Evolutionary conservation across 1,140 invertebrate species (phyloP), one percentile per base, ranked within the genome.

Genomic region (Drosophila murphyi): DNA sequence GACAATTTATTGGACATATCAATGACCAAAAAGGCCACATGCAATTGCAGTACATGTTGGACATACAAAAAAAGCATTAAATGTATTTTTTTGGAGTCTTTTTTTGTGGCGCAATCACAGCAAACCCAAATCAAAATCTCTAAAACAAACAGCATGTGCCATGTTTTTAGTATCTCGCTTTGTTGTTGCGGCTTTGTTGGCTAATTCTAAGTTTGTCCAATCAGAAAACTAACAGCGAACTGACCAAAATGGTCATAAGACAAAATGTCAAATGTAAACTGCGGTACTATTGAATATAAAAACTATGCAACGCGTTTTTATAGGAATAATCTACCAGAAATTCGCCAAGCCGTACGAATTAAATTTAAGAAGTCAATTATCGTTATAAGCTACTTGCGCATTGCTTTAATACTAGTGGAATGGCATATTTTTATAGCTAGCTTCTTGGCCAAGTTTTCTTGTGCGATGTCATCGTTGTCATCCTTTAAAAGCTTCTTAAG

Each of bases 1-100:
- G 82, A 87, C 82, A 86, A 86, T 86, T 86, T 86, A 86, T 86
- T 86, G 75, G 70, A 86, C 78, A 74, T 69, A 89, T 89, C 85
- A 80, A 74, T 77, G 83, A 83, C 80, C 78, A 67, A 88, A 83
- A 89, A 77, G 76, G 83, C 39, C 60, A 73, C 77, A 77, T 85
- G 78, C 82, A 85, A 79, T 82, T 78, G 80, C 47, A 75, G 32
- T 75, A 86, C 10, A 43, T 41, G 10, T 41, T 41, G 39, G 39
- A 1, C 39, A 41, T 10, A 8, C 39, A 41, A 41, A 41, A 41
- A 41, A 41, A 5, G 39, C 5, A 65, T 74, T 60, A 65, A 76
- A 77, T 80, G 67, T 68, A 29, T 34, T 59, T 64, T 64, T 64
- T 75, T 68, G 74, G 59, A 59, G 35, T 59, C 34, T 59, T 35